Evolutionary conservation across 2,888 invertebrate species (phyloP).

Genomic region (Drosophila greeni): DNA sequence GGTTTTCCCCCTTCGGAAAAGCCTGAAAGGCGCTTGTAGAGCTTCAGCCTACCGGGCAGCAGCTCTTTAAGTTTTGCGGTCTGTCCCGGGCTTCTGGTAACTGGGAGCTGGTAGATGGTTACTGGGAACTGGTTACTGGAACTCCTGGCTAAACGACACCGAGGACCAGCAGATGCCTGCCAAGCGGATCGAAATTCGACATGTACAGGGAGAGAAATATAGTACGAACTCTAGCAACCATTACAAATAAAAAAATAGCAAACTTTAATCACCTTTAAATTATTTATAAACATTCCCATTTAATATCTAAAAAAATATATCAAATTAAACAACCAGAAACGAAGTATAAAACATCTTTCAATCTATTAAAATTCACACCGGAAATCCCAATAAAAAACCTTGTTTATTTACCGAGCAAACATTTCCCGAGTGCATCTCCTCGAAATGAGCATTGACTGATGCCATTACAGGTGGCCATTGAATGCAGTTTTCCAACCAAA

Average conservation of each 20-base stretch:
- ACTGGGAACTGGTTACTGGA: constrained; percentile 5
- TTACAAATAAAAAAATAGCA: no score
- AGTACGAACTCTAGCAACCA: neutral
- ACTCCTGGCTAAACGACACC: constrained; percentile 60
- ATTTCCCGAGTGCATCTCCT: constrained; percentile 31
- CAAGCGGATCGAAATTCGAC: constrained; percentile 47
- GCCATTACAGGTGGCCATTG: constrained; percentile 34
- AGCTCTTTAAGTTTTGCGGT: constrained; percentile 68
- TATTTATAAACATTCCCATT: no score
- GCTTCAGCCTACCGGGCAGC: constrained; percentile 62
- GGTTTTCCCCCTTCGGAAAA: constrained; percentile 26
- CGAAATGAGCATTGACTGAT: constrained; percentile 41
- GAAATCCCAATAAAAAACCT: neutral
- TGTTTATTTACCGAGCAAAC: neutral
- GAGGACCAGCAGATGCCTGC: constrained; percentile 16
- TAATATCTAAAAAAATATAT: neutral
- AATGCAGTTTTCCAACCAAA: constrained; percentile 32
- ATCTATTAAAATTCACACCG: neutral
- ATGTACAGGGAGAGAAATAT: constrained; percentile 3
- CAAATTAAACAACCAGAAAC: neutral
- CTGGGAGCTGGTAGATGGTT: constrained; percentile 3
- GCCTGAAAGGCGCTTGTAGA: constrained; percentile 61
- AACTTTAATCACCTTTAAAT: no score
- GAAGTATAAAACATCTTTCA: neutral
- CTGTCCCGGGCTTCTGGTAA: constrained; percentile 16